Evolutionary conservation across 2,797 vertebrate species (phyloP).

Genomic region (Lepidocolaptes lacrymiger): DNA sequence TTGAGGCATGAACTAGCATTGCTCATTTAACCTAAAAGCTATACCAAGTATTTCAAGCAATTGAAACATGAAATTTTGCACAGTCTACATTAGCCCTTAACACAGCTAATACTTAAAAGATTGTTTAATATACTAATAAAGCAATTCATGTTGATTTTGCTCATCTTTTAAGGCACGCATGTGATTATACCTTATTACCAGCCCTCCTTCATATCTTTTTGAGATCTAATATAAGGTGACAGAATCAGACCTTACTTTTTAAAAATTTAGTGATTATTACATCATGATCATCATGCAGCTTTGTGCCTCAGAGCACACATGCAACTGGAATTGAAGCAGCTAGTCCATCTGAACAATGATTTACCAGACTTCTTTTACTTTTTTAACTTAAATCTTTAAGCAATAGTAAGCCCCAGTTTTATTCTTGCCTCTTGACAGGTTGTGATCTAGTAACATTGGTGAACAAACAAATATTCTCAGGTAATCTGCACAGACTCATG

Average conservation of each 20-base stretch:
- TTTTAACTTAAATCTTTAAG: background rate
- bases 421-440: background rate
- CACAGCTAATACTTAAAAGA: background rate
- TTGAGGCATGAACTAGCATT: background rate
- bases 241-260: background rate
- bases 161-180: background rate
- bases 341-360: background rate
- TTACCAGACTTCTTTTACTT: background rate
- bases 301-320: background rate
- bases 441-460: background rate
- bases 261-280: background rate
- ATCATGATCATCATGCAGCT: background rate
- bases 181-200: background rate
- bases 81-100: background rate
- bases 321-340: background rate
- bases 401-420: background rate
- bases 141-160: background rate
- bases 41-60: background rate
- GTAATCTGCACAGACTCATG: background rate
- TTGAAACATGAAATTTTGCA: accelerated
- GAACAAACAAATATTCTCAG: accelerated
- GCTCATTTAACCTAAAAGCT: background rate
- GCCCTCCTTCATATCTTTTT: background rate
- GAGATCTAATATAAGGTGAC: background rate
- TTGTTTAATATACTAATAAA: background rate